phyloP scores from a whole-genome alignment of 2,888 invertebrate species.

The Aphrophora alni region DNA sequence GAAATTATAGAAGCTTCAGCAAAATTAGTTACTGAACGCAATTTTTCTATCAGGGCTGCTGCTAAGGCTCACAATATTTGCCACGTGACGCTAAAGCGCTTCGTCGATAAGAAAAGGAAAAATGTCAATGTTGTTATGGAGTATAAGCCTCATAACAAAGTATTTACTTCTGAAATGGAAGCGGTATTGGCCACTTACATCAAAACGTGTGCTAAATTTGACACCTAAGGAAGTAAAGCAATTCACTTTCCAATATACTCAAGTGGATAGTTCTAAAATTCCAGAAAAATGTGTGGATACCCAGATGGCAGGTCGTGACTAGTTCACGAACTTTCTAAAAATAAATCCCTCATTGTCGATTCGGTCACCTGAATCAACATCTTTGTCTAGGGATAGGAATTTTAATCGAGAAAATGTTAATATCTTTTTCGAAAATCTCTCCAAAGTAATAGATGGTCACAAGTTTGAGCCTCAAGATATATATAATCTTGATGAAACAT shows the following conservation, averaged over 20 bases:
- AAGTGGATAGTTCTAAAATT: background rate
- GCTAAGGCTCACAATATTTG: background rate
- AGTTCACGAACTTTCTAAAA: background rate
- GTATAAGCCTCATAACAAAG: background rate
- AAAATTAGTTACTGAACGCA: background rate
- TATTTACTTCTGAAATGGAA: background rate
- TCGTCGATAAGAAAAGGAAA: background rate
- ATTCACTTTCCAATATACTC: background rate
- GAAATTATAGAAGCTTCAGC: background rate
- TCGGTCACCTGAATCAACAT: background rate
- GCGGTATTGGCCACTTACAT: background rate
- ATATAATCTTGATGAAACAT: background rate
- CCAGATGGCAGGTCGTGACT: background rate
- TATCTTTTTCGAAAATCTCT: background rate
- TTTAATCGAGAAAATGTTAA: background rate
- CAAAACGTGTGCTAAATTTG: background rate
- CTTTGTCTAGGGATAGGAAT: background rate
- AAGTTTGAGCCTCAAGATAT: background rate
- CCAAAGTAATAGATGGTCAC: background rate
- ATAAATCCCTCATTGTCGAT: background rate
- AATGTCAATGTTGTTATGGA: background rate
- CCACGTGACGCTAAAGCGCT: background rate
- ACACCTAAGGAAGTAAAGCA: background rate
- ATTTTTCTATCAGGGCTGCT: background rate
- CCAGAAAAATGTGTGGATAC: background rate